These are phyloP conservation scores for Drosophila kikkawai DNA, from an alignment of 1,140 invertebrate genomes.

Conservation along the genomic window DNA sequence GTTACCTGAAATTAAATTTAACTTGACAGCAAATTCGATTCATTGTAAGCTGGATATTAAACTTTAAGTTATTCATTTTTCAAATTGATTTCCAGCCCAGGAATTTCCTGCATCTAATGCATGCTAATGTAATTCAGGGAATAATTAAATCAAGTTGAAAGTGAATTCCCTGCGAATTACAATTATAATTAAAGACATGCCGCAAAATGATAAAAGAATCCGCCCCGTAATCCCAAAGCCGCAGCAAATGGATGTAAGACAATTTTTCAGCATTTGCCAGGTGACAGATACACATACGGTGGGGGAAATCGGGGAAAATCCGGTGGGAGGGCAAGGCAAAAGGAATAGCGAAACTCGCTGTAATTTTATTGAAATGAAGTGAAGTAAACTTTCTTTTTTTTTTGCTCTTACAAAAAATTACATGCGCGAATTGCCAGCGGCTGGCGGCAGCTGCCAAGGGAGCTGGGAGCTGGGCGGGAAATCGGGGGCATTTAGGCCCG, in stretches of 20 bases:
- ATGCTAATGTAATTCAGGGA: not conserved
- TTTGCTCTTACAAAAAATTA: conserved; percentile 57
- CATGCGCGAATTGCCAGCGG: conserved; percentile 56
- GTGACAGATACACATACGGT: conserved; percentile 30
- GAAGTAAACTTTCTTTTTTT: conserved; percentile 37
- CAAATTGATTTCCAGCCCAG: not conserved
- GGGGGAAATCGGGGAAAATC: conserved; percentile 1
- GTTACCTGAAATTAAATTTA: conserved; percentile 1
- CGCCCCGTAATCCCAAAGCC: conserved; percentile 26
- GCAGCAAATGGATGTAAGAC: conserved; percentile 29
- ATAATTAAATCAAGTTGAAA: conserved; percentile 39
- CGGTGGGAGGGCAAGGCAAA: not conserved
- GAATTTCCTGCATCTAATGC: conserved; percentile 6
- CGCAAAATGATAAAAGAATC: conserved; percentile 33
- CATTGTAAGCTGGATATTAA: not conserved
- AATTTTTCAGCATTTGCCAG: conserved; percentile 53
- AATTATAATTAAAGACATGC: conserved; percentile 58
- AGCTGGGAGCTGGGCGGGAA: not conserved
- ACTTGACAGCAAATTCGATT: conserved; percentile 3
- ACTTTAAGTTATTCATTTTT: conserved; percentile 1
- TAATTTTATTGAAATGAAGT: conserved; percentile 68
- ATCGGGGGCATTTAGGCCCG: conserved; percentile 60
- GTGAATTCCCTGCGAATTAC: conserved; percentile 19
- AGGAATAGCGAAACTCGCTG: conserved; percentile 28
- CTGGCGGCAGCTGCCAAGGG: conserved; percentile 2